Base-by-base conservation (phyloP, 2,797 vertebrate species). In the Apogon talboti region DNA sequence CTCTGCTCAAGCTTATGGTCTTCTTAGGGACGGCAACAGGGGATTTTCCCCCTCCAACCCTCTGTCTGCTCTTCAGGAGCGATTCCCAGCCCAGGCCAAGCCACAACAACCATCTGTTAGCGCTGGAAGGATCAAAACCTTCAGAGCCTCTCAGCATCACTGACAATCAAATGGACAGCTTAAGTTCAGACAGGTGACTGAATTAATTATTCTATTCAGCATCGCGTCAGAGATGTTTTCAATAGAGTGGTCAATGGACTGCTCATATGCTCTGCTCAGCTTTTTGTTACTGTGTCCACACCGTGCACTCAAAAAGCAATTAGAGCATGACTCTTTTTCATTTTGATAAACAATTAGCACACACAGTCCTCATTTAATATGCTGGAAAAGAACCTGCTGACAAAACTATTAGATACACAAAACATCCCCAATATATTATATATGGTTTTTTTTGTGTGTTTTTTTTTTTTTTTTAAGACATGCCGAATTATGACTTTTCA, bases 1-100 rank as follows among this genome's bases (percentile, higher is more conserved):
- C 95, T 95, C 95, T 96, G 94, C 95, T 98, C 96, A 94, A 97
- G 97, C 97, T 99, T 98, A 96, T 96, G 96, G 95, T 94, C 96
- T 98, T 98, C 97, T 97, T 96, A 98, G 95, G 94, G 94, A 92
- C 92, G 89, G 95, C 95, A 96, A 96, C 96, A 93, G 96, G 96
- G 96, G 96, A 96, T 95, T 95, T 87, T 95, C 92, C 71, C 81
- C 85, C 83, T 83, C 80, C 87, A 83, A 81, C 90, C 92, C 94
- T 95, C 94, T 94, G 94, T 95, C 95, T 95, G 94, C 92, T 90
- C 82, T 88, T 93, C 87, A 92, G 93, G 92, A 92, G 84, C 88
- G 91, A 94, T 94, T 95, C 93, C 83, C 95, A 95, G 94, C 93
- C 95, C 92, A 37, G 83, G 83, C 80, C 89, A 71, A 91, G 93